These are phyloP conservation scores for Ibycter americanus DNA, from an alignment of 2,797 vertebrate species.

Conservation along the genomic window DNA sequence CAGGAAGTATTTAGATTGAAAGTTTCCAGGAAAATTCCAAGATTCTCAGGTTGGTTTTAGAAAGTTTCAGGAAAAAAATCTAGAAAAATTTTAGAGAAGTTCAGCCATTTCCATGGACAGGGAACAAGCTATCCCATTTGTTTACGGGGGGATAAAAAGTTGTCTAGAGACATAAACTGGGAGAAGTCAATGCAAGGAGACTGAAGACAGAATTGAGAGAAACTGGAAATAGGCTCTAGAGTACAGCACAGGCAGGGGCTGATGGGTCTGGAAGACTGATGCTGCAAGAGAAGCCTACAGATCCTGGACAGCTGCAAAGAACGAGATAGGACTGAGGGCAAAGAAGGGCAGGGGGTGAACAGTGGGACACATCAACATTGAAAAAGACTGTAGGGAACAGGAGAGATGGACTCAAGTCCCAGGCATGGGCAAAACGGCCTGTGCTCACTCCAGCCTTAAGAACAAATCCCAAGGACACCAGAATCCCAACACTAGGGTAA, in stretches of 20 bases:
- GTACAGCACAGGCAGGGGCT: neutral
- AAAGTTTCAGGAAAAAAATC: neutral
- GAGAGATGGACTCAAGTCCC: neutral
- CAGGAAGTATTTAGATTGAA: neutral
- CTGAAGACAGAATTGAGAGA: neutral
- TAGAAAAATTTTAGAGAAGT: neutral
- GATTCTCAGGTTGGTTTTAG: neutral
- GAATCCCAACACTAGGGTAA: neutral
- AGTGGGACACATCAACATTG: neutral
- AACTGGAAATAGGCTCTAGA: neutral
- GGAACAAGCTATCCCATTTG: neutral
- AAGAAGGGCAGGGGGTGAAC: neutral
- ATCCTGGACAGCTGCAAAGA: neutral
- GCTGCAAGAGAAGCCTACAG: neutral
- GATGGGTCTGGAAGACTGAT: neutral
- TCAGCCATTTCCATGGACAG: neutral
- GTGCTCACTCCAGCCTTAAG: neutral
- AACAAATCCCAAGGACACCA: neutral
- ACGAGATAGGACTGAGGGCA: neutral
- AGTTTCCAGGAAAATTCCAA: neutral
- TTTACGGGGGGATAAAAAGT: neutral
- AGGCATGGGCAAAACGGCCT: neutral
- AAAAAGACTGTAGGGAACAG: accelerated
- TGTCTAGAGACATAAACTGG: neutral
- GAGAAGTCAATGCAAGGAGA: neutral